A percentile compares a stretch with the other conserved stretches of the same genome.
These are phyloP conservation scores for Gymnocephalus cernua DNA, from an alignment of 2,113 vertebrate genomes.

Conservation along the genomic window DNA sequence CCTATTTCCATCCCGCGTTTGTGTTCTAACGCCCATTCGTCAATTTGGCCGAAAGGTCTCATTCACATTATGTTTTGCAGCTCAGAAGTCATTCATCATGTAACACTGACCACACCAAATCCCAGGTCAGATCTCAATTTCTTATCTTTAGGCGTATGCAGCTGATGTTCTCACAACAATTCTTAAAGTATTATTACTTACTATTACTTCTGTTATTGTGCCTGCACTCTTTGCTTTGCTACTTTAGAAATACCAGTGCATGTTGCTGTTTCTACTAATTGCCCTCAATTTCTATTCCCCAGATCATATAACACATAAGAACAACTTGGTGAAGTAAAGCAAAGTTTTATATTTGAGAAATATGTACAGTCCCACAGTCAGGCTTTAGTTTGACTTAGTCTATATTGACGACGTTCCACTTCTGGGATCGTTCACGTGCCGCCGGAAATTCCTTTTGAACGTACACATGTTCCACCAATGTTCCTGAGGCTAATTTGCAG, in stretches of 20 bases:
- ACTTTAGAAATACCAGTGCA: not conserved
- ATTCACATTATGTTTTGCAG: slow-evolving; percentile 14
- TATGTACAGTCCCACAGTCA: not conserved
- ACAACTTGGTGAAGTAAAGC: not conserved
- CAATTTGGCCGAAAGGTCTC: not conserved
- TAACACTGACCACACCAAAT: slow-evolving; percentile 13
- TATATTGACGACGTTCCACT: no score
- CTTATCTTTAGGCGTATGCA: not conserved
- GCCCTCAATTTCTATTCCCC: slow-evolving; percentile 6
- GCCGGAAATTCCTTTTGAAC: no score
- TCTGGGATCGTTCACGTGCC: no score
- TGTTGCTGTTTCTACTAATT: slow-evolving; percentile 22
- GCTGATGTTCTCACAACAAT: not conserved
- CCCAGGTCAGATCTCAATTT: not conserved
- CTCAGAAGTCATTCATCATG: slow-evolving; percentile 31
- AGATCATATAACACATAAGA: not conserved
- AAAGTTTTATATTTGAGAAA: not conserved
- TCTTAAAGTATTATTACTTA: slow-evolving; percentile 4
- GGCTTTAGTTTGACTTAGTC: not conserved
- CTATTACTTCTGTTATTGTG: slow-evolving; percentile 5
- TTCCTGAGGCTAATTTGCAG: no score
- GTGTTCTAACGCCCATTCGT: not conserved
- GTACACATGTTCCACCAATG: no score
- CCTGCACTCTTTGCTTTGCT: slow-evolving; percentile 8
- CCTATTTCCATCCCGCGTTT: slow-evolving; percentile 14